phyloP scores from a whole-genome alignment of 1,140 invertebrate genomes.

The Anoplophora glabripennis region DNA sequence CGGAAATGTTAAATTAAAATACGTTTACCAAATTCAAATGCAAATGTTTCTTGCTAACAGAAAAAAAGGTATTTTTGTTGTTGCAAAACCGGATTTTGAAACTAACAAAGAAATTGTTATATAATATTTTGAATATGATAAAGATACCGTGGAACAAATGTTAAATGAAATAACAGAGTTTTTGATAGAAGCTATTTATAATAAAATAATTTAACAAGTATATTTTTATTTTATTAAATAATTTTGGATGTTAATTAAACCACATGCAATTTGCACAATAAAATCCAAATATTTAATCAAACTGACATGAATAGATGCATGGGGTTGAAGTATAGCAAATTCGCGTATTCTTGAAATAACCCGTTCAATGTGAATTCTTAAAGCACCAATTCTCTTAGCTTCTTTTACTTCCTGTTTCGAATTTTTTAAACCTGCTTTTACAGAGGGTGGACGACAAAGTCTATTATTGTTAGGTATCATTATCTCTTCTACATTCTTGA shows the following conservation, averaged over 20 bases:
- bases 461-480: slow-evolving; percentile 33
- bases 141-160: not conserved
- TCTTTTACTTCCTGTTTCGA: slow-evolving; percentile 35
- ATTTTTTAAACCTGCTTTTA: slow-evolving; percentile 3
- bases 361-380: slow-evolving; percentile 48
- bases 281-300: slow-evolving; percentile 7
- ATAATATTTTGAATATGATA: slow-evolving; percentile 6
- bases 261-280: slow-evolving; percentile 7
- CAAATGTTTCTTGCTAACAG: slow-evolving; percentile 50
- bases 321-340: slow-evolving; percentile 45
- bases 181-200: slow-evolving; percentile 3
- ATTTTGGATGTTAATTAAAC: slow-evolving; percentile 8
- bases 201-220: not conserved
- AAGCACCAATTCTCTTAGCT: slow-evolving; percentile 46
- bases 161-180: slow-evolving; percentile 1
- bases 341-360: slow-evolving; percentile 45
- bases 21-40: slow-evolving; percentile 51
- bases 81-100: slow-evolving; percentile 28
- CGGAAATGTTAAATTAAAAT: slow-evolving; percentile 44
- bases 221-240: not conserved
- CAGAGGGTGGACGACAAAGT: slow-evolving; percentile 38
- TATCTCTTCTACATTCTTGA: slow-evolving; percentile 7
- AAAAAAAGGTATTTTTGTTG: slow-evolving; percentile 20
- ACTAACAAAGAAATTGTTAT: slow-evolving; percentile 32
- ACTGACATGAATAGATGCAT: slow-evolving; percentile 39